A percentile compares a stretch with the other conserved stretches of the same genome.
These are phyloP conservation scores for Ptilonorhynchus violaceus DNA, from an alignment of 2,113 vertebrate species.

Conservation along the genomic window DNA sequence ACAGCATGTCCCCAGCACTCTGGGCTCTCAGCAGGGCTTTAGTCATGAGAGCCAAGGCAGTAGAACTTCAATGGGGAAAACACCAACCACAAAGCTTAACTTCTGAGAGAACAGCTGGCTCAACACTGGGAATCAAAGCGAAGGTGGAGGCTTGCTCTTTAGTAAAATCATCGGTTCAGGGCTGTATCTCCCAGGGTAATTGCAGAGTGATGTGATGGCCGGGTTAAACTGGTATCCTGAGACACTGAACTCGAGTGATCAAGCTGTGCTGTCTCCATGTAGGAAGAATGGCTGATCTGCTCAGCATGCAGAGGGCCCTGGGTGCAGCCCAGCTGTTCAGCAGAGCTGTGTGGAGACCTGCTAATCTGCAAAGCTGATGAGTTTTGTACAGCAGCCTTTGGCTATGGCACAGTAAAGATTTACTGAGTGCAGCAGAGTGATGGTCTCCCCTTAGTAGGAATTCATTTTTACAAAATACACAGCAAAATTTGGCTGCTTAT, in stretches of 20 bases:
- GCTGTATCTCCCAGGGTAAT: neutral
- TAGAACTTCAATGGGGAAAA: neutral
- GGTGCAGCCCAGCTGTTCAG: neutral
- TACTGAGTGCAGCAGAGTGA: neutral
- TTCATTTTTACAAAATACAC: accelerated
- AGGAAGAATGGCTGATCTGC: neutral
- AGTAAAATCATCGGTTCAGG: neutral
- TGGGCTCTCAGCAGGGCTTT: neutral
- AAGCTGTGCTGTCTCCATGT: accelerated
- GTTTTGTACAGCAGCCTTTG: neutral
- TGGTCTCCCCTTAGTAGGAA: neutral
- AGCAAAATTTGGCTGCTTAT: neutral
- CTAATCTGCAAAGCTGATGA: neutral
- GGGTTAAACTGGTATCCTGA: neutral
- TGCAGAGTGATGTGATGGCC: neutral
- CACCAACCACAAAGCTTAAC: neutral
- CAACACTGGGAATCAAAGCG: neutral
- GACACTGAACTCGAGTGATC: accelerated
- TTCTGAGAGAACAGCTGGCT: neutral
- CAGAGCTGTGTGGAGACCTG: neutral
- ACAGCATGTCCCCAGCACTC: neutral
- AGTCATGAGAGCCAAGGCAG: neutral
- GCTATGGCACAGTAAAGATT: neutral
- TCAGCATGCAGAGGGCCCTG: neutral
- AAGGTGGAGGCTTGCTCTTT: neutral